Base-by-base conservation (phyloP, 2,797 vertebrate genomes). In the Lindbergichthys nudifrons region DNA sequence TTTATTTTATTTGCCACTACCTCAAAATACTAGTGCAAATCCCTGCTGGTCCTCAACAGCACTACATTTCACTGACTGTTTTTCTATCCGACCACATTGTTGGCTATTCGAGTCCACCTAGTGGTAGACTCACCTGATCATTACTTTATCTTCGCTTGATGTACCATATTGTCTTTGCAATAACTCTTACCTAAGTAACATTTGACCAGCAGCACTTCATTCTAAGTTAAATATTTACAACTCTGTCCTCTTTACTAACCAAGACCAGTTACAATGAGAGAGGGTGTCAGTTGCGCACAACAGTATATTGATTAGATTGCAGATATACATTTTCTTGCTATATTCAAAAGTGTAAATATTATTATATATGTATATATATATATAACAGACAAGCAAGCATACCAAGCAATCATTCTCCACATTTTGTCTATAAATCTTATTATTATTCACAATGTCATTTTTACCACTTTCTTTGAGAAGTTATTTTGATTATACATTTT, bases 211-310 rank as follows among this genome's bases (percentile, higher is more conserved):
- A 69, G 23, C 41, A 39, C 70, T 69, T 63, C 12, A 65, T 51
- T 43, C 39, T 2, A 1, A 73, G 77, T 88, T 87, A 88, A 84
- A 88, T 66, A 91, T 90, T 89, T 6, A 88, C 83, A 77, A 48
- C 62, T 68, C 26, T 30, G 59, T 71, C 73, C 54, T 51, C 45
- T 51, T 75, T 63, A 74, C 26, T 15, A 67, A 63, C 50, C 69
- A 84, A 80, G 62, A 67, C 50, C 82, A 39, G 47, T 61, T 60
- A 71, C 19, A 65, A 18, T 11, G 48, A 73, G 72, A 79, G 21
- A 81, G 47, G 73, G 66, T 5, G 3, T 46, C n/a, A 26, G 2
- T 58, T 58, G 36, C 62, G 67, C 56, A 52, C 36, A 68, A 10
- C 41, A n/a, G n/a, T n/a, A n/a, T n/a, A n/a, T n/a, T n/a, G n/a